These are phyloP conservation scores for Holocentrus rufus DNA, from an alignment of 2,797 vertebrate genomes.

Conservation along the genomic window DNA sequence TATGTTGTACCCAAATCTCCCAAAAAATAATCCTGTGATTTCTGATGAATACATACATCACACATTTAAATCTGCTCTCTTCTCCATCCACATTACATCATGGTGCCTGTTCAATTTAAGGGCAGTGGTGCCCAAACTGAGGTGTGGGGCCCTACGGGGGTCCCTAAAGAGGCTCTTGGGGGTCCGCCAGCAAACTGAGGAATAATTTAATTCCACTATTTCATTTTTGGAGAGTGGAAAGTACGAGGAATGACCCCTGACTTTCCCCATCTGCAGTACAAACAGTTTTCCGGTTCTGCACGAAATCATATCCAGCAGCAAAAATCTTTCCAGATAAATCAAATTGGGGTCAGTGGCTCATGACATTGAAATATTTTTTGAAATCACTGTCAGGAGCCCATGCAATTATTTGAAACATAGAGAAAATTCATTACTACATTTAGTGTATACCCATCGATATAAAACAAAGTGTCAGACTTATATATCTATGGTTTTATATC, in stretches of 20 bases:
- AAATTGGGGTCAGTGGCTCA: too few species aligned
- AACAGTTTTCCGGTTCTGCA: slow-evolving; percentile 24
- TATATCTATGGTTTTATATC: too few species aligned
- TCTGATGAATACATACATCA: slow-evolving; percentile 23
- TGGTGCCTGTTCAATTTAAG: too few species aligned
- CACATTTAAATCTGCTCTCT: slow-evolving; percentile 49
- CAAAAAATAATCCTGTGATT: slow-evolving; percentile 9
- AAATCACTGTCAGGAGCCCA: too few species aligned
- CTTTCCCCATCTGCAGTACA: slow-evolving; percentile 20
- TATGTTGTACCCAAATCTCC: background rate
- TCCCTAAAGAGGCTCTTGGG: too few species aligned
- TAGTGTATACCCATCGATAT: slow-evolving; percentile 23
- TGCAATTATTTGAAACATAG: too few species aligned
- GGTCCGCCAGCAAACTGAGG: background rate
- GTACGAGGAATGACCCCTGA: slow-evolving; percentile 8
- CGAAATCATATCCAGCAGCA: slow-evolving; percentile 49
- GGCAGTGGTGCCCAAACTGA: too few species aligned
- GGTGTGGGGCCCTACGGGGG: too few species aligned
- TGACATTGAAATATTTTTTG: slow-evolving; percentile 18
- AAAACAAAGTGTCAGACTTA: too few species aligned
- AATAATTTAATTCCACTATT: slow-evolving; percentile 12
- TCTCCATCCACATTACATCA: slow-evolving; percentile 39
- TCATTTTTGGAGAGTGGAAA: slow-evolving; percentile 12
- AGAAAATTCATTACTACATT: slow-evolving; percentile 31
- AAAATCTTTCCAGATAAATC: slow-evolving; percentile 39